A percentile compares a stretch with the other conserved stretches of the same genome.
phyloP scores from a whole-genome alignment of 2,797 vertebrate genomes.

The Sebastes glaucus region DNA sequence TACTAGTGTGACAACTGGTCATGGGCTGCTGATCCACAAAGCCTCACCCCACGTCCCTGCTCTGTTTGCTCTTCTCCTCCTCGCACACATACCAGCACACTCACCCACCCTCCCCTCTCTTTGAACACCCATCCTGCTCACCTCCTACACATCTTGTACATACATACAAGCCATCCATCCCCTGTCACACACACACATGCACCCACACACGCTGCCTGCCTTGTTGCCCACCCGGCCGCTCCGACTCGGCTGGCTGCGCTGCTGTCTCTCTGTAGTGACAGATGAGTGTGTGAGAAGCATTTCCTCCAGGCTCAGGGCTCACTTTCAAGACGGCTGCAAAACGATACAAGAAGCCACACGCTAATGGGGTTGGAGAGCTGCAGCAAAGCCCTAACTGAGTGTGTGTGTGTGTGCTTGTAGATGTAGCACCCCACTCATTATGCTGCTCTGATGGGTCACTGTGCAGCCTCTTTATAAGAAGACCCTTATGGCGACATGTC shows the following conservation, averaged over 20 bases:
- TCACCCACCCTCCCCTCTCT: neutral
- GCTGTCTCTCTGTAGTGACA: constrained; percentile 66
- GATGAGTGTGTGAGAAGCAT: constrained; percentile 72
- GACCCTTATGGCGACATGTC: constrained; percentile 69
- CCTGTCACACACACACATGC: constrained; percentile 15
- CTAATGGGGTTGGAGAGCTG: constrained; percentile 69
- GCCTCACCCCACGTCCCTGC: constrained; percentile 55
- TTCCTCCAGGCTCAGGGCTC: constrained; percentile 70
- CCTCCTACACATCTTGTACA: constrained; percentile 51
- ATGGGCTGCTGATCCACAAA: constrained; percentile 74
- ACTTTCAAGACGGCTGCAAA: constrained; percentile 68
- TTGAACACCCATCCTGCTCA: constrained; percentile 18
- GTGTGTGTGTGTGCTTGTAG: constrained; percentile 18
- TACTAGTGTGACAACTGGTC: constrained; percentile 57
- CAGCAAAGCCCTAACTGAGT: constrained; percentile 28
- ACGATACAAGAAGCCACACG: constrained; percentile 56
- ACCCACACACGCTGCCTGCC: constrained; percentile 16
- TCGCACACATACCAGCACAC: constrained; percentile 33
- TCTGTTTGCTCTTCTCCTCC: constrained; percentile 66
- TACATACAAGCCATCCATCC: constrained; percentile 35
- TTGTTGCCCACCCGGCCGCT: constrained; percentile 41
- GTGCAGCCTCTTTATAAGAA: constrained; percentile 60
- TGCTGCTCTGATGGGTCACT: constrained; percentile 63
- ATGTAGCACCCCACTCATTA: constrained; percentile 62
- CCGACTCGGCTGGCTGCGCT: constrained; percentile 54